Evolutionary conservation across 37 sponge, comb jelly and placozoan genomes (phyloP), one percentile per base, ranked within the genome.

Genomic region (Petrosia ficiformis): DNA sequence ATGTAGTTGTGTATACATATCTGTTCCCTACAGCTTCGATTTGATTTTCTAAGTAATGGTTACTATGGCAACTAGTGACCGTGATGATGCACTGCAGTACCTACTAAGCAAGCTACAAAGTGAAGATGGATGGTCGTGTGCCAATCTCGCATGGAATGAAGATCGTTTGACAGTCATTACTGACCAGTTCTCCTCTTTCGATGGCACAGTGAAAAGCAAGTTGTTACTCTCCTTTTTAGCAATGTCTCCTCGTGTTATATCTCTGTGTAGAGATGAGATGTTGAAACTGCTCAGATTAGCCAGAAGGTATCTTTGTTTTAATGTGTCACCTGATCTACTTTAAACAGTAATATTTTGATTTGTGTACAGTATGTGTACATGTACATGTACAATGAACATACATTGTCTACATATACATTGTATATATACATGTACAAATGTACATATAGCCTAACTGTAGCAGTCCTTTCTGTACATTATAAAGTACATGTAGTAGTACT

Each of bases 121-220:
- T 57, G 85, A 85, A 28, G 85, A 85, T 67, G 85, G 85, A 0
- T 85, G 85, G 85, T 85, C 85, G 3, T 65, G 74, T 38, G 68
- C 79, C 28, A 85, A 73, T 44, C 79, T 85, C 59, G 79, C 85
- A 4, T 85, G 85, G 85, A 85, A 85, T 43, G 79, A 78, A 37
- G 85, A 85, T 44, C 77, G 78, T 34, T 67, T 85, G 33, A 40
- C 85, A 30, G 61, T 85, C 66, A 66, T 85, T 28, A 41, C 85
- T 0, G 85, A 78, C 59, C 79, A 74, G 68, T 85, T 78, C 44
- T 71, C 78, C 42, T 39, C 65, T 2, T 73, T 85, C 34, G 85
- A 85, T 74, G 79, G 85, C 29, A 43, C 43, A 0, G 85, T 67
- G 38, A 85, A 85, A 68, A 79, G 65, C 79, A 85, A 85, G 67